Conservation (phyloP, 2,797 vertebrate species). For the Gymnopithys bicolor region DNA sequence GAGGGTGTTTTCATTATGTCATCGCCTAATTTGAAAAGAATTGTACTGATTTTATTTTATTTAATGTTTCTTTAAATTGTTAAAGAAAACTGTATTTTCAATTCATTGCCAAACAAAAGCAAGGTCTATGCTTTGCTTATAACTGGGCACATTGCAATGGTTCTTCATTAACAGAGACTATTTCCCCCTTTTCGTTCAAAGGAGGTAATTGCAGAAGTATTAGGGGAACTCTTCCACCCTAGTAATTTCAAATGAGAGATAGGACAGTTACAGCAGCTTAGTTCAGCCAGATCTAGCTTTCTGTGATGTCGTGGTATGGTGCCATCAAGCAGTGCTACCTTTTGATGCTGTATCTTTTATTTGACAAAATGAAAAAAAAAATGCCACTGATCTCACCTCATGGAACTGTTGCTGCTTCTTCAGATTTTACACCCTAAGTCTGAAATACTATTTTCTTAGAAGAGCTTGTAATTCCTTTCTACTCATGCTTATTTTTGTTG, state of each 20-base stretch:
- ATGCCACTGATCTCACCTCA: background rate
- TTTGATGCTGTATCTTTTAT: background rate
- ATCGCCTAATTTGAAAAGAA: background rate
- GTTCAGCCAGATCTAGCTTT: background rate
- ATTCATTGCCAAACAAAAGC: background rate
- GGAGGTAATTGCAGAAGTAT: background rate
- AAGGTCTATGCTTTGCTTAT: background rate
- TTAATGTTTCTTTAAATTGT: background rate
- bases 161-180: background rate
- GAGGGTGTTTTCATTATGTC: background rate
- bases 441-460: background rate
- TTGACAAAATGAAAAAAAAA: background rate
- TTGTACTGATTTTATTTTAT: background rate
- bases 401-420: background rate
- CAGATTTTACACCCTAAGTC: background rate
- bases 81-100: background rate
- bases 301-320: background rate
- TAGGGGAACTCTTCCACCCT: accelerated
- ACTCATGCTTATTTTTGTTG: background rate
- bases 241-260: background rate
- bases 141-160: background rate
- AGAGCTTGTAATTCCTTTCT: background rate
- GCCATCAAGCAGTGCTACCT: background rate
- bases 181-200: background rate
- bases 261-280: background rate